These are phyloP conservation scores for Epinotia bilunana DNA, from an alignment of 2,888 invertebrate genomes.

Conservation along the genomic window DNA sequence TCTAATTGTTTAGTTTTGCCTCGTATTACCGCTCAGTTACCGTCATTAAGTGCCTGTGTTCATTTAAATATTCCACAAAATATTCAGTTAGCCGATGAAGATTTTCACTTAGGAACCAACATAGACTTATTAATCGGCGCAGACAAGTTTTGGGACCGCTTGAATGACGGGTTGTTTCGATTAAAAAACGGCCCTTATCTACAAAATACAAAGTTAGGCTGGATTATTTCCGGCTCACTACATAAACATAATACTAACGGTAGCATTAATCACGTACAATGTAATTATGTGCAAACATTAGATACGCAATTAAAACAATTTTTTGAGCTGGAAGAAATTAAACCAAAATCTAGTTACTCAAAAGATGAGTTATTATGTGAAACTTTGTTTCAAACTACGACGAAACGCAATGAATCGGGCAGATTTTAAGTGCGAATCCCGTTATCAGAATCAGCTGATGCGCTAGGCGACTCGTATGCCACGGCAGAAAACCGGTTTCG, in stretches of 20 bases:
- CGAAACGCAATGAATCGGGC: slow-evolving; percentile 44
- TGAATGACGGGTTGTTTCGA: slow-evolving; percentile 14
- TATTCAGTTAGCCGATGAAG: no score
- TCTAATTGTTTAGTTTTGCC: slow-evolving; percentile 45
- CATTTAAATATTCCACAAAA: no score
- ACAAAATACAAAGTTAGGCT: slow-evolving; percentile 6
- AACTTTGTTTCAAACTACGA: slow-evolving; percentile 32
- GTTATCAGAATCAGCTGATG: slow-evolving; percentile 40
- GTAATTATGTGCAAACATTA: no score
- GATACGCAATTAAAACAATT: no score
- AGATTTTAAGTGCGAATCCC: slow-evolving; percentile 49
- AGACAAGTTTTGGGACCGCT: slow-evolving; percentile 43
- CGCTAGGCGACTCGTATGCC: slow-evolving; percentile 46
- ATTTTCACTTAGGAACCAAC: no score
- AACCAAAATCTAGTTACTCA: slow-evolving; percentile 6
- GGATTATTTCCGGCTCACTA: no score
- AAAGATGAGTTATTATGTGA: not conserved
- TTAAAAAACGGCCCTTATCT: slow-evolving; percentile 1
- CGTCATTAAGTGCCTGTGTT: slow-evolving; percentile 26
- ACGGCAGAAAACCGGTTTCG: slow-evolving; percentile 45
- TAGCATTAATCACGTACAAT: no score
- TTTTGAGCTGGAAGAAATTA: not conserved
- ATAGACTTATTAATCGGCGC: no score
- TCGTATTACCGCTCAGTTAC: slow-evolving; percentile 37
- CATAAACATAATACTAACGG: no score